Evolutionary conservation across 2,888 invertebrate species (phyloP), one percentile per base, ranked within the genome.

Genomic region (Scelioninae gen. 1): DNA sequence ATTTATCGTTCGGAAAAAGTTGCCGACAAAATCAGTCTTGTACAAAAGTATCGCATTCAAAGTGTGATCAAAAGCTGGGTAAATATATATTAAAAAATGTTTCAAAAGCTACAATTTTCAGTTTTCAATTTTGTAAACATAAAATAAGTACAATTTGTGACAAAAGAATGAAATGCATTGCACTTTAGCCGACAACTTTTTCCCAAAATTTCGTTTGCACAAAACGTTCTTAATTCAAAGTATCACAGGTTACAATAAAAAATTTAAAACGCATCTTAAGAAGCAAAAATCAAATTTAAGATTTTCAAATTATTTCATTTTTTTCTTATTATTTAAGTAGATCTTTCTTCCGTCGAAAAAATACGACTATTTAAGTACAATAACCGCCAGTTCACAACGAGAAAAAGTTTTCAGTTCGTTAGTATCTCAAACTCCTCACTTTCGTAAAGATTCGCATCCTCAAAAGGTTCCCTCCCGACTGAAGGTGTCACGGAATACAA

Each of bases 361-460:
- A n/a, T n/a, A n/a, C n/a, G n/a, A n/a, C n/a, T n/a, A 8, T 47
- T 87, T 89, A 89, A 88, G 86, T 89, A 89, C 89, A 71, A 84
- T 76, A 62, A 72, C 79, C 76, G 32, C 43, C 34, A n/a, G n/a
- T n/a, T n/a, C n/a, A n/a, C n/a, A n/a, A n/a, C 60, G 47, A 43
- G 69, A 13, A 13, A 29, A 51, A 51, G 32, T 65, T 32, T 87
- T 77, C 62, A 82, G 75, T 86, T 84, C 85, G 74, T 90, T 23
- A 91, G 69, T 65, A 91, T 76, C 80, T 91, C 91, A 60, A 91
- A 91, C 62, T 91, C 91, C 62, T 91, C 91, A 62, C 89, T 91
- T 76, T 91, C 91, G 79, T 89, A 89, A 32, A 90, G 87, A 74
- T 84, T 82, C 72, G 89, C 89, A 69, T 91, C 91, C 60, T 90